Conservation (phyloP, 2,113 vertebrate species). For the Siniperca knerii region DNA sequence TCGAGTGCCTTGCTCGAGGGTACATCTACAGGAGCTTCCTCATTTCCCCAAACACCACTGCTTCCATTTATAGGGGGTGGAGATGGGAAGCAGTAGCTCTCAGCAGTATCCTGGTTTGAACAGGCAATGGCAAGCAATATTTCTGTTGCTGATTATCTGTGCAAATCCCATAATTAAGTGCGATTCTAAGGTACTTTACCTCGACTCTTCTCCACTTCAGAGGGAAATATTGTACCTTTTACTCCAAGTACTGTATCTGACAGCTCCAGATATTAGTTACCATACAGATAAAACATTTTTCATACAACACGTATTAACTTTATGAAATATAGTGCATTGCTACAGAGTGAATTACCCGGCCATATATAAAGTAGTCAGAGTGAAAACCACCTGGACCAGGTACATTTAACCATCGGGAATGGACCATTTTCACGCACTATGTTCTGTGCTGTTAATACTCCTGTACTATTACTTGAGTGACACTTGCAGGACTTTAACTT, state of each 20-base stretch:
- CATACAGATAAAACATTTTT: background rate
- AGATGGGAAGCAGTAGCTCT: background rate
- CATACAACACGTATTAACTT: background rate
- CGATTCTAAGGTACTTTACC: background rate
- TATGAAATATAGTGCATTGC: no score
- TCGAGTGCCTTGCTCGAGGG: slow-evolving; percentile 3
- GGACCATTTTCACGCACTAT: background rate
- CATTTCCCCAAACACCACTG: no score
- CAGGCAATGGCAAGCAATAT: background rate
- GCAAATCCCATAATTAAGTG: background rate
- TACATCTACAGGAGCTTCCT: background rate
- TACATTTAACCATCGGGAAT: background rate
- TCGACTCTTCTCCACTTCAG: background rate
- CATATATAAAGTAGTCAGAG: background rate
- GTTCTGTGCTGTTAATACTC: background rate
- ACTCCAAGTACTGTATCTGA: background rate
- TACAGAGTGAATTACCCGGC: background rate
- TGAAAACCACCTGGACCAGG: background rate
- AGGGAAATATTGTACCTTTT: background rate
- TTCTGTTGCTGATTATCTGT: background rate
- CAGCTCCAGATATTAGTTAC: background rate
- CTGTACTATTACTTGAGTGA: background rate
- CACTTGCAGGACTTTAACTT: background rate
- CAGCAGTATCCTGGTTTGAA: background rate
- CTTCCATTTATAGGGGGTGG: background rate